Evolutionary conservation across 2,888 invertebrate genomes (phyloP), one percentile per base, ranked within the genome.

Genomic region (Cephus pygmeus): DNA sequence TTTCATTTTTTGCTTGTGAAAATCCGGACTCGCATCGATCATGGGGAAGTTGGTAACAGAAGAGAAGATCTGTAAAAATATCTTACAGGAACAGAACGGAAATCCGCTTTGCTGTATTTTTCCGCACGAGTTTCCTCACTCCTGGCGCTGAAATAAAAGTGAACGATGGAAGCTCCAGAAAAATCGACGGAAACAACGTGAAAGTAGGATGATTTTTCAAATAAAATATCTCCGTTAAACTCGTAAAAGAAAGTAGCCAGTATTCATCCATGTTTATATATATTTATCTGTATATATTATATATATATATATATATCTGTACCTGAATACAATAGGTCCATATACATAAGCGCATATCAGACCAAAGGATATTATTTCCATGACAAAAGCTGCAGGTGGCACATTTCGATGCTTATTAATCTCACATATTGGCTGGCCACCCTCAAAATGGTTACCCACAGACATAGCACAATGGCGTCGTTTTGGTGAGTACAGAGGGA

Each of bases 391-490:
- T 79, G 79, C 75, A 80, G 80, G 79, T 79, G 75, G 79, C 75
- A 75, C 35, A 78, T 81, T 81, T 78, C 68, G 56, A 71, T 69
- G 77, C 79, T 79, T 79, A 81, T 83, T 81, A 81, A 82, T 83
- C 76, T 75, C 77, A 30, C 34, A 40, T 76, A 80, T 78, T 35
- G 69, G 12, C n/a, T 69, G 35, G n/a, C 36, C 69, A 69, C 34
- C 40, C 76, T 40, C 76, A 56, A 56, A 56, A 23, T 15, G 56
- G 56, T 56, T 56, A 11, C 71, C 56, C 69, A 34, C 12, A 12
- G 34, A 34, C 34, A 73, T 73, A 23, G n/a, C 69, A 23, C 23
- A 40, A 12, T 69, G 69, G 73, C 31, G 34, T 33, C 69, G 23
- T 33, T 71, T 15, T 68, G 35, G 36, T 69, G 56, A 34, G 23